Percentiles rank a stretch among this genome's conserved stretches.
Conservation (phyloP, 2,888 invertebrate genomes). For the Malacosoma neustria region DNA sequence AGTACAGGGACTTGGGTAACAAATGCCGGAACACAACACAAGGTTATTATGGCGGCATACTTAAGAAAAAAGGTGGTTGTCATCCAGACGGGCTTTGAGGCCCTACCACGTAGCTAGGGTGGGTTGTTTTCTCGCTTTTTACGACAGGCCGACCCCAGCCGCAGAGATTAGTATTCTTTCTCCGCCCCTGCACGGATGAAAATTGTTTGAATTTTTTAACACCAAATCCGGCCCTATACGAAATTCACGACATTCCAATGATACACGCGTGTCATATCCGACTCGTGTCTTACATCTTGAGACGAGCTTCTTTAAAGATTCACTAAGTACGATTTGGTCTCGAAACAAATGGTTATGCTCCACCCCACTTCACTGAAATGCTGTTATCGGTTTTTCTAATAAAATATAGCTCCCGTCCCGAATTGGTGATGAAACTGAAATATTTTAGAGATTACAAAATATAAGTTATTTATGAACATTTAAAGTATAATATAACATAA, state of each 20-base stretch:
- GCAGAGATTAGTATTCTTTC: too few relatives aligned
- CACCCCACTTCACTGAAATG: background rate
- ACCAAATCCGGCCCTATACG: constrained; percentile 26
- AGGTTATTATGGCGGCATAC: too few relatives aligned
- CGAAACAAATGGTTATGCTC: background rate
- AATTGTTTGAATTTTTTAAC: too few relatives aligned
- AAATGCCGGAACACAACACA: too few relatives aligned
- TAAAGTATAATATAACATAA: too few relatives aligned
- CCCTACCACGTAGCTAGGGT: too few relatives aligned
- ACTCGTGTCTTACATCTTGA: constrained; percentile 8
- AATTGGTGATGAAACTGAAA: background rate
- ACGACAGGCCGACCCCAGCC: too few relatives aligned
- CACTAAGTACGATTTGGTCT: constrained; percentile 9
- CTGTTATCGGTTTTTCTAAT: background rate
- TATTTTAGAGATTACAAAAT: background rate
- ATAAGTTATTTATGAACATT: background rate
- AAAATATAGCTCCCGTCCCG: background rate
- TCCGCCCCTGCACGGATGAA: too few relatives aligned
- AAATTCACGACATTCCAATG: constrained; percentile 38
- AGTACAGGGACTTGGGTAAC: too few relatives aligned
- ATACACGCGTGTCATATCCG: constrained; percentile 20
- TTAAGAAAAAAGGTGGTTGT: too few relatives aligned
- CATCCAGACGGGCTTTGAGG: too few relatives aligned
- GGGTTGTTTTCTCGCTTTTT: too few relatives aligned
- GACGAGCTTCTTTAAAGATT: constrained; percentile 1